These are phyloP conservation scores for Gadus chalcogrammus DNA, from an alignment of 2,113 vertebrate species.

Conservation along the genomic window DNA sequence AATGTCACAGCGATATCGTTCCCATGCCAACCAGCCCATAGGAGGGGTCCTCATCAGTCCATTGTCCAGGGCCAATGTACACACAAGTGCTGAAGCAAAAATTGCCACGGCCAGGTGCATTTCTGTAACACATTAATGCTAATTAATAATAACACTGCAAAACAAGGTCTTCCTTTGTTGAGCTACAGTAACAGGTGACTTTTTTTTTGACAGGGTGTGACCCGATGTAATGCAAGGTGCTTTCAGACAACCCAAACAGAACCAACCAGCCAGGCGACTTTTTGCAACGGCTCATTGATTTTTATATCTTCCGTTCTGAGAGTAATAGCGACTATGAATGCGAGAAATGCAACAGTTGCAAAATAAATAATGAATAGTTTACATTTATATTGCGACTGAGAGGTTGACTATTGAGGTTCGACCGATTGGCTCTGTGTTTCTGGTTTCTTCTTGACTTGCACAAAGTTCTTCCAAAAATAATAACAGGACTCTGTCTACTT, in stretches of 20 bases:
- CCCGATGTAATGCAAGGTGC: not conserved
- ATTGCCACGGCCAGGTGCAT: conserved; percentile 41
- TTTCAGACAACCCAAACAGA: not conserved
- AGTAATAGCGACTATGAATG: not conserved
- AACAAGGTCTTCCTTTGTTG: too few species aligned
- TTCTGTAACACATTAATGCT: conserved; percentile 18
- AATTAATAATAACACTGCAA: not conserved
- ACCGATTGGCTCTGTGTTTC: too few species aligned
- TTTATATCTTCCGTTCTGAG: not conserved
- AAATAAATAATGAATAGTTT: not conserved
- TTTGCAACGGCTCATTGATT: not conserved
- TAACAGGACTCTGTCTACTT: too few species aligned
- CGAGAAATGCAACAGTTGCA: not conserved
- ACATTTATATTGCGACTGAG: too few species aligned
- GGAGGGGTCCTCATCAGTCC: conserved; percentile 85
- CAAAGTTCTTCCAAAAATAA: too few species aligned
- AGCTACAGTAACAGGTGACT: conserved; percentile 3
- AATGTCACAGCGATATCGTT: conserved; percentile 85
- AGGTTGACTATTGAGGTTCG: too few species aligned
- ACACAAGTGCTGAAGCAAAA: conserved; percentile 45
- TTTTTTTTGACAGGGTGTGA: conserved; percentile 39
- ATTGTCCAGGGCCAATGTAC: conserved; percentile 77
- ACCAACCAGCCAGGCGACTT: conserved; percentile 29
- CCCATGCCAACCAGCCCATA: conserved; percentile 97
- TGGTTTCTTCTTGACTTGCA: too few species aligned